Evolutionary conservation across 2,797 vertebrate genomes (phyloP).

Genomic region (Myiotriccus ornatus): DNA sequence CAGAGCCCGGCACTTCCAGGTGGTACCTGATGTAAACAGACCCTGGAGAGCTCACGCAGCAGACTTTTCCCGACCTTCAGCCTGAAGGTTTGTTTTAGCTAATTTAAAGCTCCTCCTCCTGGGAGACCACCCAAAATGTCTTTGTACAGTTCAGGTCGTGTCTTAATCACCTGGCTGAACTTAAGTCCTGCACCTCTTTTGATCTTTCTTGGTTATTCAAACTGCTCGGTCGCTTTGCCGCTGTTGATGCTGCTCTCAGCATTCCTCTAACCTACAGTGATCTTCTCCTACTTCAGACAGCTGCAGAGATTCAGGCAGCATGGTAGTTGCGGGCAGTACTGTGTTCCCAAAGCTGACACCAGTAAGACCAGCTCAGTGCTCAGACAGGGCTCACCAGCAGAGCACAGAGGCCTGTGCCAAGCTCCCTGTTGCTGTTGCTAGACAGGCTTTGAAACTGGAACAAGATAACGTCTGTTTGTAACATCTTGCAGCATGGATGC

Average conservation of each 20-base stretch:
- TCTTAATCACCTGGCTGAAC: background rate
- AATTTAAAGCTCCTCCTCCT: background rate
- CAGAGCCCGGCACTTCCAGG: background rate
- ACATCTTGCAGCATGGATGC: background rate
- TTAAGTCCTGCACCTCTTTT: background rate
- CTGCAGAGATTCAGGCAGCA: background rate
- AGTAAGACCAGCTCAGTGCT: rapidly evolving
- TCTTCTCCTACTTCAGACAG: background rate
- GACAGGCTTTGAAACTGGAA: background rate
- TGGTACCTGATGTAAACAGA: background rate
- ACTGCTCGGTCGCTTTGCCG: rapidly evolving
- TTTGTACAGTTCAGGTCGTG: background rate
- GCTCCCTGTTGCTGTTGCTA: background rate
- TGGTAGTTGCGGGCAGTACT: rapidly evolving
- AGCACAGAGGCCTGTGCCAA: background rate
- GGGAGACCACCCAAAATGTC: background rate
- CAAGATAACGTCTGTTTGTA: background rate
- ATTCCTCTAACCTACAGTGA: background rate
- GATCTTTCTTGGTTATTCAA: background rate
- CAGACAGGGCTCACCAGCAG: background rate
- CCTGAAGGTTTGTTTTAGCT: background rate
- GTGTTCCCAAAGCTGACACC: background rate
- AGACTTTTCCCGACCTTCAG: background rate
- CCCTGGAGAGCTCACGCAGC: rapidly evolving
- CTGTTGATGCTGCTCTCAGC: background rate